Base-by-base conservation (phyloP, 2,113 vertebrate genomes). In the Gadus macrocephalus region DNA sequence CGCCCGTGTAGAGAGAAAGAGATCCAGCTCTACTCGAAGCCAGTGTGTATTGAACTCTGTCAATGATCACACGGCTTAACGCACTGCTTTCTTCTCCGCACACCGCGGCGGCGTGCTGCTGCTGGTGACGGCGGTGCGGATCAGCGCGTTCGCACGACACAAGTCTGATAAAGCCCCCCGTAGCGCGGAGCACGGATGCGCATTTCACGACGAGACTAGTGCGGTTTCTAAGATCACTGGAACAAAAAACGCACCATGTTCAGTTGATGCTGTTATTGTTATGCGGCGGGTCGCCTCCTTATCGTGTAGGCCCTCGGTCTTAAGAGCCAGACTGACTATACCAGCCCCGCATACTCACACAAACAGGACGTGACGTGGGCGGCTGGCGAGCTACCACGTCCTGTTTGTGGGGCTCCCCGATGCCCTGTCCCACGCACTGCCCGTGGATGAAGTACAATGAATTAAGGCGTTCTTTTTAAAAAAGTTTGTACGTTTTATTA, bases 41-140 rank as follows among this genome's bases (percentile, higher is more conserved):
- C 5, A 68, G 89, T 90, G 90, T 89, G 89, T 90, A 90, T 60
- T 91, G 88, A 90, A 82, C 89, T 88, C 90, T 91, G 90, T 88
- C 89, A 90, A 90, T 90, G 89, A 91, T 83, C 90, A 91, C 90
- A 90, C 89, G 87, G 88, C 88, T 81, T 68, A 81, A 80, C 83
- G 35, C 72, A 77, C 69, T 67, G 75, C 66, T 80, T 64, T 59
- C 75, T 22, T 76, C 77, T 71, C 82, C 70, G 79, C 71, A 76
- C 83, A 81, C 78, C 80, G 80, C 64, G 62, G 69, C 80, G 77
- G 78, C 80, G 82, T 85, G 83, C 76, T 83, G 16, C 64, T 56
- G 35, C 81, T 62, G 73, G 81, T 80, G 42, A 14, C 12, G 42
- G 42, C 11, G 42, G 87, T 80, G 77, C 77, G 68, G 74, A 22